phyloP scores from a whole-genome alignment of 2,113 vertebrate species.

The Cariama cristata region DNA sequence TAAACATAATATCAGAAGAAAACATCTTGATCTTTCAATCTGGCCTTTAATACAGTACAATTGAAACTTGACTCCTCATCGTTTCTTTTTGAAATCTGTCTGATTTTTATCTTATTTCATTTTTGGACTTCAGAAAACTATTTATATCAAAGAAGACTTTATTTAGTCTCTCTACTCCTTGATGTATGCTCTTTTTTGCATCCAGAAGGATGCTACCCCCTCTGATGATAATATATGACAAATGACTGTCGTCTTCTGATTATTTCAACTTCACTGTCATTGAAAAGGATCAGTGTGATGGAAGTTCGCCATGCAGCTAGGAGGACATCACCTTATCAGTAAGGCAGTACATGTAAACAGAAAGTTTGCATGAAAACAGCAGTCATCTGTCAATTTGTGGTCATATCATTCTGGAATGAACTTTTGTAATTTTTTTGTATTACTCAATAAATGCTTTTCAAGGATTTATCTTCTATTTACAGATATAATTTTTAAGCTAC shows the following conservation, averaged over 20 bases:
- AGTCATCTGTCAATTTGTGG: background rate
- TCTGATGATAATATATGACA: background rate
- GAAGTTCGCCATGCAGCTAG: background rate
- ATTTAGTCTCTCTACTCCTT: background rate
- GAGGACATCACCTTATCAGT: background rate
- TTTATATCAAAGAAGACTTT: background rate
- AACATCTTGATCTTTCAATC: background rate
- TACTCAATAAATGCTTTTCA: background rate
- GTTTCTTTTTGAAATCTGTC: background rate
- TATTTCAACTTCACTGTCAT: background rate
- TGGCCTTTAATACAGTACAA: background rate
- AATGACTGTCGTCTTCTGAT: background rate
- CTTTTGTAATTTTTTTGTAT: background rate
- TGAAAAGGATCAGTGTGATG: background rate
- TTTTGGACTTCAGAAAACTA: background rate
- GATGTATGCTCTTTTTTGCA: background rate
- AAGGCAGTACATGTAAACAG: background rate
- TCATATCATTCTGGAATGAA: background rate
- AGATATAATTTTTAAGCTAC: background rate
- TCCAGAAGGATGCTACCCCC: background rate
- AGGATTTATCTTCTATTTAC: background rate
- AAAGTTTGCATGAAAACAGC: background rate
- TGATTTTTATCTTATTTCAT: background rate
- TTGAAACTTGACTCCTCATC: background rate
- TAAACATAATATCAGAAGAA: background rate